phyloP scores from a whole-genome alignment of 2,888 invertebrate genomes.

The Lepidochrysops patricia region DNA sequence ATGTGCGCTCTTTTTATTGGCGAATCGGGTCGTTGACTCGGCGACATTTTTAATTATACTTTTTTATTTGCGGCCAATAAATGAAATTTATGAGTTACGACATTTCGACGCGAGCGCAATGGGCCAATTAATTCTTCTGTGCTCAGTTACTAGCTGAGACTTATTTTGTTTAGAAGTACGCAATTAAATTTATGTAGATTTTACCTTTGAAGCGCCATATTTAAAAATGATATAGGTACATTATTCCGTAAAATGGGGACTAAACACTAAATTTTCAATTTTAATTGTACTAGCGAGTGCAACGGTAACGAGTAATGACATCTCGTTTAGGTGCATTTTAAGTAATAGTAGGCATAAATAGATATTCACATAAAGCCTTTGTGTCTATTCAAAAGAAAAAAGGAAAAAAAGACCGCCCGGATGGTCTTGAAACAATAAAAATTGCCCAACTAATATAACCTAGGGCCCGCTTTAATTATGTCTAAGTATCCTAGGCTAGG shows the following conservation, averaged over 20 bases:
- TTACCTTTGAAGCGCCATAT: too few species aligned
- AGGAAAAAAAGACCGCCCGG: background rate
- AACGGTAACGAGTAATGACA: too few species aligned
- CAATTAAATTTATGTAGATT: too few species aligned
- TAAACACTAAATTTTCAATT: background rate
- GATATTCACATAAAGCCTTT: background rate
- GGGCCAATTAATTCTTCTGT: background rate
- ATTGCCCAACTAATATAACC: slow-evolving; percentile 5
- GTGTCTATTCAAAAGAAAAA: background rate
- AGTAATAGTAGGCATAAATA: background rate
- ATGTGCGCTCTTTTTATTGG: slow-evolving; percentile 53
- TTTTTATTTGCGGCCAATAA: background rate
- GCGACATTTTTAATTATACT: slow-evolving; percentile 17
- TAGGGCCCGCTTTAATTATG: slow-evolving; percentile 7
- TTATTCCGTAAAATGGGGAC: too few species aligned
- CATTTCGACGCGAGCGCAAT: background rate
- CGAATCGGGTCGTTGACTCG: slow-evolving; percentile 51
- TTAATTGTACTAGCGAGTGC: too few species aligned
- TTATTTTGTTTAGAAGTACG: too few species aligned
- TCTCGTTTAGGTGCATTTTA: background rate
- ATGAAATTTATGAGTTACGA: slow-evolving; percentile 15
- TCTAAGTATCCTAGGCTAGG: slow-evolving; percentile 14
- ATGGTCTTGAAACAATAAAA: background rate
- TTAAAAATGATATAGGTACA: too few species aligned
- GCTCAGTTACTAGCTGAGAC: background rate